phyloP scores from a whole-genome alignment of 2,888 invertebrate genomes.

The Drosophila monieri region DNA sequence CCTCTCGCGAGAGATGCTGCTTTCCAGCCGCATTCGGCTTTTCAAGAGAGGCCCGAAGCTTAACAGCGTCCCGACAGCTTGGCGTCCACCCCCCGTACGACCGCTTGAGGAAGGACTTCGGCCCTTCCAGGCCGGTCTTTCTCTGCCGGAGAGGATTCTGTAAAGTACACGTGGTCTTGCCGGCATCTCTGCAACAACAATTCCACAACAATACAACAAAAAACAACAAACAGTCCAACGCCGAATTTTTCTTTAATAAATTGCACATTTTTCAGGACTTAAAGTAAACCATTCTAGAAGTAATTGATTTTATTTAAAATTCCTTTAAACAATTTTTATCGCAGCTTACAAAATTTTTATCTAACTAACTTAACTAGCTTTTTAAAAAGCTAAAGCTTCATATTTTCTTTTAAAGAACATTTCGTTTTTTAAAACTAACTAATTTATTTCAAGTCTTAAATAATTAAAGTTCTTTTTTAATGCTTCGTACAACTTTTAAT shows the following conservation, averaged over 20 bases:
- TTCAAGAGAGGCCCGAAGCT: neutral
- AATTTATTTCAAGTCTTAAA: too few relatives aligned
- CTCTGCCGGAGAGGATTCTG: neutral
- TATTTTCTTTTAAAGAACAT: too few relatives aligned
- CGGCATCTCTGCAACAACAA: constrained; percentile 1
- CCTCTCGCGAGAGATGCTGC: constrained; percentile 4
- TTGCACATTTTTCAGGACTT: neutral
- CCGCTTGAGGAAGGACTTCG: neutral
- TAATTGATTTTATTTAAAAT: too few relatives aligned
- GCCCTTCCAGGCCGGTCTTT: neutral
- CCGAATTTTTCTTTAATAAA: neutral
- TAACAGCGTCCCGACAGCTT: neutral
- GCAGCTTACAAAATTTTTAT: too few relatives aligned
- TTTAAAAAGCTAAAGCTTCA: too few relatives aligned
- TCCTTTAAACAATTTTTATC: too few relatives aligned
- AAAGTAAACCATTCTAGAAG: too few relatives aligned
- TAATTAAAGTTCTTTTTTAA: too few relatives aligned
- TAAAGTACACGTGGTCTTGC: neutral
- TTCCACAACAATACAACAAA: neutral
- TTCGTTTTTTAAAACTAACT: too few relatives aligned
- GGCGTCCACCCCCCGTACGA: neutral
- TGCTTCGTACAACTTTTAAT: too few relatives aligned
- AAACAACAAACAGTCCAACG: neutral
- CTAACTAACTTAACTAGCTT: too few relatives aligned
- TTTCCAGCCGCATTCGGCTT: neutral